These are phyloP conservation scores for Pelmatolapia mariae DNA, from an alignment of 2,113 vertebrate genomes.

Conservation along the genomic window DNA sequence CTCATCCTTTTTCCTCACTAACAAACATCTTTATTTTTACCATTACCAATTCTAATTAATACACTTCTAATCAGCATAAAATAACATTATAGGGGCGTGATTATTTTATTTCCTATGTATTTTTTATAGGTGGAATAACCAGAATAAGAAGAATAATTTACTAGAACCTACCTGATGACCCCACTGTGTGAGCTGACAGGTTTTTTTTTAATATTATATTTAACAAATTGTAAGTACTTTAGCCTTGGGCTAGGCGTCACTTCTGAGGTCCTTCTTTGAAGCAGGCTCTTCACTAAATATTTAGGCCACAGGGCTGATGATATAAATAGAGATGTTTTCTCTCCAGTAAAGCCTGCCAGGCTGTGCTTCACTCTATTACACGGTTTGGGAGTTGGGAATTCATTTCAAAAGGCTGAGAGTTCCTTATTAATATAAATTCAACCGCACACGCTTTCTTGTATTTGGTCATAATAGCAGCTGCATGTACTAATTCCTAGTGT, in stretches of 20 bases:
- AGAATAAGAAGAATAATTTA: neutral
- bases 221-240: neutral
- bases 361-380: neutral
- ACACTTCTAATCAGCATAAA: neutral
- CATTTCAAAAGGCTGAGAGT: neutral
- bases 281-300: conserved; percentile 37
- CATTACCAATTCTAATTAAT: neutral
- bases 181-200: neutral
- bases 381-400: neutral
- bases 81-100: neutral
- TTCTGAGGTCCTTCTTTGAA: conserved; percentile 30
- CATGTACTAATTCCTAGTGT: neutral
- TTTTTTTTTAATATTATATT: neutral
- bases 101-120: neutral
- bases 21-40: neutral
- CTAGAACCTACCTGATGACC: neutral
- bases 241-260: neutral
- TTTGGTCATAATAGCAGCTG: neutral
- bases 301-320: conserved; percentile 17
- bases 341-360: conserved; percentile 6
- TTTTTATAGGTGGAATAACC: neutral
- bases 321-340: conserved; percentile 29
- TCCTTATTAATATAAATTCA: neutral
- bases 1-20: neutral
- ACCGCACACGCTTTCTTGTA: neutral